These are phyloP conservation scores for Vicugna pacos DNA, from an alignment of 2,113 vertebrate genomes.

Conservation along the genomic window DNA sequence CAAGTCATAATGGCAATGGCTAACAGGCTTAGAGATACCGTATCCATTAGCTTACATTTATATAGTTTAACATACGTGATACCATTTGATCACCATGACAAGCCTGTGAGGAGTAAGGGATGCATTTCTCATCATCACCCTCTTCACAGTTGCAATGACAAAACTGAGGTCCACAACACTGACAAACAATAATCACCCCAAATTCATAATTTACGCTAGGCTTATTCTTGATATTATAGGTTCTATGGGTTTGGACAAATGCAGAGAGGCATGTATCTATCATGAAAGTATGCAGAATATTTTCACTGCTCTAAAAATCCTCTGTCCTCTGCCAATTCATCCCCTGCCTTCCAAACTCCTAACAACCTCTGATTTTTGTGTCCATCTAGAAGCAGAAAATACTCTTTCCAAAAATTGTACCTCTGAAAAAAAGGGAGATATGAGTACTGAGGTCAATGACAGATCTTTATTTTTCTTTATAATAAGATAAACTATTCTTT, in stretches of 20 bases:
- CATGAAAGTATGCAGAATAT: background rate
- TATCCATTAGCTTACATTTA: background rate
- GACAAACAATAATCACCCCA: background rate
- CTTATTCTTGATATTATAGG: background rate
- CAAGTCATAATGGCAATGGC: background rate
- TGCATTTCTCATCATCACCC: background rate
- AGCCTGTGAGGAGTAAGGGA: background rate
- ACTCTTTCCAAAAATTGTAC: background rate
- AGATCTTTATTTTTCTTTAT: background rate
- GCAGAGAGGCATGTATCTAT: background rate
- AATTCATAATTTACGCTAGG: background rate
- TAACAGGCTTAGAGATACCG: background rate
- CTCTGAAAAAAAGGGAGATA: background rate
- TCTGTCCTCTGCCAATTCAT: background rate
- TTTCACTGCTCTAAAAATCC: background rate
- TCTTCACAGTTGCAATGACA: background rate
- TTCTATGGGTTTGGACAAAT: background rate
- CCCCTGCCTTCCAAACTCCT: background rate
- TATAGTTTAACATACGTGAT: background rate
- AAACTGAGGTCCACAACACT: background rate
- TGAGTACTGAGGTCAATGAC: background rate
- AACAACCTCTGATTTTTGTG: background rate
- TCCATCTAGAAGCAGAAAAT: background rate
- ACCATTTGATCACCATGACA: background rate
- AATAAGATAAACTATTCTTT: background rate